Evolutionary conservation across 2,113 vertebrate species (phyloP), one percentile per base, ranked within the genome.

Genomic region (Ornithorhynchus anatinus): DNA sequence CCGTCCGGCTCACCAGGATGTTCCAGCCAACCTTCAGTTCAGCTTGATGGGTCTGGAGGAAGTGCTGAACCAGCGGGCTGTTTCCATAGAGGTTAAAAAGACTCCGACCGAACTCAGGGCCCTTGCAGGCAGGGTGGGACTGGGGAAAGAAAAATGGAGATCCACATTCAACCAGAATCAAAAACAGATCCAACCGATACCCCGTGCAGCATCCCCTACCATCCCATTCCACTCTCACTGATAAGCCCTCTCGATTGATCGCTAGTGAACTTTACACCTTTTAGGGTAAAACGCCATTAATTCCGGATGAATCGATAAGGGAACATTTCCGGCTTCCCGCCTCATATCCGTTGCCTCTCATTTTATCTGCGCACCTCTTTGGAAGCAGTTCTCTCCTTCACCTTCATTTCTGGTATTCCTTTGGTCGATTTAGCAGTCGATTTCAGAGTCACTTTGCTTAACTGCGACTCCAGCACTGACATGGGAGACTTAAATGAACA

Each of bases 1-100:
- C 80, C 8, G 51, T 84, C 69, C 84, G 79, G 39, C 12, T 22
- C 7, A 81, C 31, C 67, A 87, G 23, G 51, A 82, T 42, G 1
- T 88, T 74, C 19, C 48, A 7, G 52, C 87, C 88, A 7, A 61
- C 16, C 16, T 53, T 44, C 5, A 0, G 36, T 61, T 86, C 54
- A 25, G 4, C 10, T 33, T 27, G 31, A 2, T 71, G 71, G 32
- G 75, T 84, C 3, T 61, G 52, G 16, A 89, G 65, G 59, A 86
- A 90, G 71, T 71, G 47, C 15, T 76, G 17, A 8, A 91, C 79
- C 63, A 88, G 59, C 5, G 86, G 76, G 20, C 85, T 86, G 36
- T 85, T 72, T 9, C 84, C 65, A 3, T 17, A 48, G 14, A 80
- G 29, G 48, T 82, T 88, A 58, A 90, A 90, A 33, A 75, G 25